phyloP scores from a whole-genome alignment of 2,113 vertebrate species.

The Recurvirostra avosetta region DNA sequence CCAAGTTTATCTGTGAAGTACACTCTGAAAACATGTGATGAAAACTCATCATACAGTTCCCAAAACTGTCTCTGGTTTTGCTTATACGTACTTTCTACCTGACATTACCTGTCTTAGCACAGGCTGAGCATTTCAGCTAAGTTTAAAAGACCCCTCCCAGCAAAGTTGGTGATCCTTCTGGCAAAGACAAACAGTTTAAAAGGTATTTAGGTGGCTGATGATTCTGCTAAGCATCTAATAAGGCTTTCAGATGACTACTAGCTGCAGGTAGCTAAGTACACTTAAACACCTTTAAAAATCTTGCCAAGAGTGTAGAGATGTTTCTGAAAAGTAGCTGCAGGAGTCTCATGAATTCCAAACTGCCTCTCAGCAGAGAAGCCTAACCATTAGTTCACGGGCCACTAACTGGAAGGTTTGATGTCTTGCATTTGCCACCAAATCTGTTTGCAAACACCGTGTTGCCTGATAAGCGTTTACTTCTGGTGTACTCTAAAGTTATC shows the following conservation, averaged over 20 bases:
- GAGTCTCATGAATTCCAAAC: background rate
- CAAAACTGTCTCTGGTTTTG: background rate
- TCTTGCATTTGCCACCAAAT: background rate
- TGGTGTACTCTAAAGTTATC: background rate
- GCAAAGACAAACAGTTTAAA: background rate
- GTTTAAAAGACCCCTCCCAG: background rate
- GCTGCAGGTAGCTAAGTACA: background rate
- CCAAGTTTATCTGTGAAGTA: background rate
- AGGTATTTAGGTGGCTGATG: background rate
- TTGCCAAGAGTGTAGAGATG: background rate
- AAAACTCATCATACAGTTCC: fast-evolving
- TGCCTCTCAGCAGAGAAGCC: background rate
- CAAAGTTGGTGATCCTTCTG: background rate
- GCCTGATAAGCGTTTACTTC: background rate
- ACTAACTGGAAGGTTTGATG: background rate
- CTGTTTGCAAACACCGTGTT: background rate
- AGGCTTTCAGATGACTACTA: background rate
- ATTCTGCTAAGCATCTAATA: background rate
- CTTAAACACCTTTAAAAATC: background rate
- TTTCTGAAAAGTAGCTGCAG: background rate
- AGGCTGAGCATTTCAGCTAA: background rate
- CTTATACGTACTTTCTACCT: background rate
- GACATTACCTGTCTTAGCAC: background rate
- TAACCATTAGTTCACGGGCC: background rate
- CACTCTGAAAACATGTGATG: background rate